phyloP scores from a whole-genome alignment of 2,888 invertebrate genomes.

The Diaphora mendica region DNA sequence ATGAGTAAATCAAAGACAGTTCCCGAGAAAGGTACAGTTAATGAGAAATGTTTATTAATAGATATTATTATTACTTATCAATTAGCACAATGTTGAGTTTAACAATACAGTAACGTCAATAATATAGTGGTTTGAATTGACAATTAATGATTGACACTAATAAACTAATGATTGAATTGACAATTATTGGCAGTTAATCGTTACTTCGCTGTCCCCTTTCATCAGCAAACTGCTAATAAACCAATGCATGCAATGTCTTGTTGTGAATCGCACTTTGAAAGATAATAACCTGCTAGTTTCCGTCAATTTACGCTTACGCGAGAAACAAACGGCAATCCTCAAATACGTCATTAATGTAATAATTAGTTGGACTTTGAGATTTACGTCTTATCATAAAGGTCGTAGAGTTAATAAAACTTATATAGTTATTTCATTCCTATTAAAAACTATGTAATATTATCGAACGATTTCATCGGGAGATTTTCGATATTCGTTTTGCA shows the following conservation, averaged over 20 bases:
- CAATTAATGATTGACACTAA: no score
- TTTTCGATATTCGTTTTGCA: no score
- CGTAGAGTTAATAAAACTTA: not conserved
- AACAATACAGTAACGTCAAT: no score
- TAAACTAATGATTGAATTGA: no score
- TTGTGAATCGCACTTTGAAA: not conserved
- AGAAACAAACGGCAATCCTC: not conserved
- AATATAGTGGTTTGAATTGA: no score
- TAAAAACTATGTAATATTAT: not conserved
- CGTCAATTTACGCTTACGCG: not conserved
- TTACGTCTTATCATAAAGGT: not conserved
- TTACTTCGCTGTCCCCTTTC: not conserved
- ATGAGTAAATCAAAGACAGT: no score
- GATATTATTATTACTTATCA: no score
- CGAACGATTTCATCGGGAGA: not conserved
- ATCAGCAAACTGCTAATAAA: slow-evolving; percentile 1
- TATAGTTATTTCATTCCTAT: not conserved
- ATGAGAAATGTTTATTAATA: no score
- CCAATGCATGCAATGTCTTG: not conserved
- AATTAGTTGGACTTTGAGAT: not conserved
- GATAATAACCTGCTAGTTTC: not conserved
- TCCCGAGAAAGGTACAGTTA: no score
- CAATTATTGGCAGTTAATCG: not conserved
- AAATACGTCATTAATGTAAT: not conserved
- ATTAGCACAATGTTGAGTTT: no score